These are phyloP conservation scores for Gambusia holbrooki DNA, from an alignment of 2,113 vertebrate species.

Conservation along the genomic window DNA sequence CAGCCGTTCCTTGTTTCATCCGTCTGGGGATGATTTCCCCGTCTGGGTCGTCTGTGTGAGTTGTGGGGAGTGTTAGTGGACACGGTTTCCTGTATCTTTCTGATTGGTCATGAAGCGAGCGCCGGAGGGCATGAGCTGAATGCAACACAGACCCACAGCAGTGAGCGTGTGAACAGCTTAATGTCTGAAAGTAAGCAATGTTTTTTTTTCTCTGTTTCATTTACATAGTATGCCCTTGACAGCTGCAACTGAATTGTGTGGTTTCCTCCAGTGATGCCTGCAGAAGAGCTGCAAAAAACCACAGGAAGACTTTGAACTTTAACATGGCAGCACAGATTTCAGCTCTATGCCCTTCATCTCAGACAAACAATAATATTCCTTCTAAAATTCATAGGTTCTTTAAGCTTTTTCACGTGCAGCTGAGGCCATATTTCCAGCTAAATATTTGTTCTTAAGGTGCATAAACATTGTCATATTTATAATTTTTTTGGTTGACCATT, in stretches of 20 bases:
- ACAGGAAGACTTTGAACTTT: constrained; percentile 23
- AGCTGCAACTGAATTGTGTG: constrained; percentile 8
- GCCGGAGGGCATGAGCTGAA: constrained; percentile 37
- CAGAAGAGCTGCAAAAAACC: not conserved
- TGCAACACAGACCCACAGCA: constrained; percentile 18
- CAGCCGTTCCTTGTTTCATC: constrained; percentile 23
- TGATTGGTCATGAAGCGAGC: constrained; percentile 66
- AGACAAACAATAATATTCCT: not conserved
- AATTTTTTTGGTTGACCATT: not conserved
- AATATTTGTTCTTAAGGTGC: not conserved
- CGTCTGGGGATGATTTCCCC: constrained; percentile 31
- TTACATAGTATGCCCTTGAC: not conserved
- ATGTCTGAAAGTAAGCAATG: not conserved
- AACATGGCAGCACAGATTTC: not conserved
- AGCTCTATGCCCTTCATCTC: not conserved
- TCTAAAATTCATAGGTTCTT: not conserved
- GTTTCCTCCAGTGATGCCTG: constrained; percentile 6
- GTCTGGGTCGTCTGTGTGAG: constrained; percentile 41
- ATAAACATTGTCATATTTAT: not conserved
- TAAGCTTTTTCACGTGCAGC: not conserved
- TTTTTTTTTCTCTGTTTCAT: not conserved
- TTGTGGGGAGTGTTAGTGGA: constrained; percentile 41
- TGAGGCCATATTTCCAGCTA: not conserved
- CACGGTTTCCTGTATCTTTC: constrained; percentile 70
- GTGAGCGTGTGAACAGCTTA: not conserved